Base-by-base conservation (phyloP, 2,797 vertebrate genomes). In the Rhodeus uyekii region DNA sequence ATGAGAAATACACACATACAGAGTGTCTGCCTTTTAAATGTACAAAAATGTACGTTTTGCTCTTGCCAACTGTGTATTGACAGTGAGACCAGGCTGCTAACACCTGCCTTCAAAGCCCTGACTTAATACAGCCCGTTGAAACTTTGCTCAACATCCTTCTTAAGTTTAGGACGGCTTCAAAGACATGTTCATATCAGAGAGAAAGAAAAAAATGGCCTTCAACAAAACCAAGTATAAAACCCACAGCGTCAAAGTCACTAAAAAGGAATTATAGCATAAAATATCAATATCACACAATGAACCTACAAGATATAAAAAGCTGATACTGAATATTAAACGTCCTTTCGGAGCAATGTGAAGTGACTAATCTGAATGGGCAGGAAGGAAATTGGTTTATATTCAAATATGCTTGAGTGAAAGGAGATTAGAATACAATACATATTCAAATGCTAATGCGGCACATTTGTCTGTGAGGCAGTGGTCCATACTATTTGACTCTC, bases 361-460 rank as follows among this genome's bases (percentile, higher is more conserved):
- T 86, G 87, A 87, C 86, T 88, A 87, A 89, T 88, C 79, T 81
- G 72, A 83, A 79, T 71, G 84, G 86, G 84, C 87, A 88, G 86
- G 75, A 85, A 80, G 81, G 85, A 87, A 88, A 89, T 89, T 88
- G 86, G 87, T 89, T 89, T 84, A 88, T 80, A 85, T 83, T 87
- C 84, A 88, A 85, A 88, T 87, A 84, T 84, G 64, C 82, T 80
- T 76, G 68, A 87, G 86, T 81, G 84, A 85, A 87, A 77, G 68
- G 71, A 87, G 85, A 89, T 90, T 88, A 88, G 88, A 88, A 87
- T 84, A 89, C 89, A 92, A 90, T 89, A 84, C 88, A 88, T 89
- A 90, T 90, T 91, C 89, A 90, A 65, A 90, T 91, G 87, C 85
- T 90, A 90, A 91, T 90, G 83, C 29, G n/a, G 84, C 84, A 86